Base-by-base conservation (phyloP, 2,113 vertebrate genomes). In the Dromiciops gliroides region DNA sequence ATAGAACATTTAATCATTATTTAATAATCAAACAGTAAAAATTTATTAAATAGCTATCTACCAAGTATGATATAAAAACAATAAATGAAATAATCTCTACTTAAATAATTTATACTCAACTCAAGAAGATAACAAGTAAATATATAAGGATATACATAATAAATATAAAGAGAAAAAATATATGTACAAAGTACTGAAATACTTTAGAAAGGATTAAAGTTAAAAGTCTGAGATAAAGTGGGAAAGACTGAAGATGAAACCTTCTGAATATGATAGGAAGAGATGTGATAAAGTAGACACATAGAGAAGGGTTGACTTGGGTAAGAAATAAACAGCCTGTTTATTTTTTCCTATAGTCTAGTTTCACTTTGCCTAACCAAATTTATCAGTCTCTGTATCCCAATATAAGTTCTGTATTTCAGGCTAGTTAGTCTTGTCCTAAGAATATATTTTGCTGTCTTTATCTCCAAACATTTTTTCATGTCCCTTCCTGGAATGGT, bases 311-410 rank as follows among this genome's bases (percentile, higher is more conserved):
- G 16, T 8, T 44, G n/a, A 83, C n/a, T 83, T 83, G 37, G 67
- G 19, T 19, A 83, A 83, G n/a, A 95, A 95, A 97, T 90, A 75
- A 52, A 95, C 0, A 92, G n/a, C 9, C 24, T 93, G 91, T 37
- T 1, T 1, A 83, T 3, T 47, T 44, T 92, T 92, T 91, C 90
- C 91, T 67, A 26, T 7, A 90, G 16, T 95, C 89, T 95, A 51
- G 25, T 49, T 10, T 56, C 51, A 94, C 37, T 44, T 8, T 83
- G 37, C 89, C 6, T 89, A 44, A 1, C 90, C 3, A 83, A 31
- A 92, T 0, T 92, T 75, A 83, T 23, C 19, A 83, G 0, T n/a
- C 19, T 28, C 5, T 0, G 83, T 2, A 51, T 48, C 25, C 94
- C 90, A 95, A 24, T 50, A 49, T 75, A 95, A 93, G 90, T 7